Evolutionary conservation across 1,140 invertebrate genomes (phyloP).

Genomic region (Lepidurus couesii): DNA sequence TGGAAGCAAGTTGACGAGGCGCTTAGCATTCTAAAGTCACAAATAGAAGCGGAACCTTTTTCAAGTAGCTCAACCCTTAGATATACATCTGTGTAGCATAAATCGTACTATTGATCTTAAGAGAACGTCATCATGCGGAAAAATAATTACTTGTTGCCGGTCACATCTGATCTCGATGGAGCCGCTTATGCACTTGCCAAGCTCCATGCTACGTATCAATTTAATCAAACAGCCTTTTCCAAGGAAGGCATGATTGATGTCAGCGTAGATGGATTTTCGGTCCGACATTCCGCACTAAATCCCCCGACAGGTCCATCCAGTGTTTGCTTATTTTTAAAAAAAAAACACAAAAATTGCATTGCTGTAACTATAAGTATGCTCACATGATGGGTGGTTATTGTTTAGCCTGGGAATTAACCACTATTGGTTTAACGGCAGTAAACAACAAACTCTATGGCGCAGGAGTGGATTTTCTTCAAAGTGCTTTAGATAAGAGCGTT

Average conservation of each 20-base stretch:
- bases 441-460: neutral
- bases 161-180: conserved; percentile 18
- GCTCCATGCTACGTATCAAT: neutral
- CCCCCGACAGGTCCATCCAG: neutral
- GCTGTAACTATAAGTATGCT: neutral
- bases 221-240: conserved; percentile 5
- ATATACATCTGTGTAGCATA: neutral
- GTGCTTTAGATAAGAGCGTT: conserved; percentile 15
- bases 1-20: neutral
- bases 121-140: conserved; percentile 1
- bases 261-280: conserved; percentile 4
- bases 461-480: conserved; percentile 3
- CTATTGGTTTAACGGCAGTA: neutral
- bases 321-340: neutral
- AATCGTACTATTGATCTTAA: neutral
- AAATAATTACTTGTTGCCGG: conserved; percentile 6
- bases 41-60: neutral
- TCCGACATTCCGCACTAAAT: neutral
- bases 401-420: conserved; percentile 14
- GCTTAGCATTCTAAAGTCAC: neutral
- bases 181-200: neutral
- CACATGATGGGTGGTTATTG: neutral
- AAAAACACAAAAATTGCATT: neutral
- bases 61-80: neutral
- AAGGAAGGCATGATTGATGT: conserved; percentile 14